phyloP scores from a whole-genome alignment of 2,888 invertebrate species.

The Nowickia ferox region DNA sequence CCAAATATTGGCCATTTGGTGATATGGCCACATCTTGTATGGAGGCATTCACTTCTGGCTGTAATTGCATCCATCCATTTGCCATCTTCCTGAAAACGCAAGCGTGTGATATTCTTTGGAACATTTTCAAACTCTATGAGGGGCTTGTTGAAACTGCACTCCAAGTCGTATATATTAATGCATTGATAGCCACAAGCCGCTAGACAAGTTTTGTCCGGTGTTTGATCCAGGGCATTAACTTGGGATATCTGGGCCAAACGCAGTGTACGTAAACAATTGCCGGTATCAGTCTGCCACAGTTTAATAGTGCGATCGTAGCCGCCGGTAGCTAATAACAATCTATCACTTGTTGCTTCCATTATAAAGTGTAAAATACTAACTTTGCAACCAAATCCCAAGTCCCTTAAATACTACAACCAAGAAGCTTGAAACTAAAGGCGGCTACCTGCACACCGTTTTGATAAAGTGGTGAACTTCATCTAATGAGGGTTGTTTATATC shows the following conservation, averaged over 20 bases:
- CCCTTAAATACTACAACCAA: not conserved
- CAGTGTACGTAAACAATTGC: slow-evolving; percentile 93
- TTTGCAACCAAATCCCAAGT: slow-evolving; percentile 46
- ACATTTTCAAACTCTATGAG: slow-evolving; percentile 96
- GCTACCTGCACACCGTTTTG: too few relatives aligned
- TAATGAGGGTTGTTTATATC: too few relatives aligned
- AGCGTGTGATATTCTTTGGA: slow-evolving; percentile 93
- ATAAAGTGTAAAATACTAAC: slow-evolving; percentile 44
- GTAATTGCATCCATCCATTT: slow-evolving; percentile 96
- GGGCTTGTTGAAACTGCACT: slow-evolving; percentile 93
- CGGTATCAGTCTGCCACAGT: slow-evolving; percentile 95
- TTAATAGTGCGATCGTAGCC: slow-evolving; percentile 99
- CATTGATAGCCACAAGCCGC: slow-evolving; percentile 98
- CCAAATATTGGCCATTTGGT: slow-evolving; percentile 93
- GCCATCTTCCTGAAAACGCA: slow-evolving; percentile 89
- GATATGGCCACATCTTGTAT: slow-evolving; percentile 96
- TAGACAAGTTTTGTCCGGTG: slow-evolving; percentile 94
- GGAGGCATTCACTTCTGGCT: slow-evolving; percentile 95
- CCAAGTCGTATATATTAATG: slow-evolving; percentile 96
- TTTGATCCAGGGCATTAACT: slow-evolving; percentile 97
- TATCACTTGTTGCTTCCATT: slow-evolving; percentile 84
- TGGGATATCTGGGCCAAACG: slow-evolving; percentile 97
- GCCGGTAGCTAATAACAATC: slow-evolving; percentile 96
- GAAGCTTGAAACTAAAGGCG: too few relatives aligned
- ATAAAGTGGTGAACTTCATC: too few relatives aligned